Conservation (phyloP, 2,888 invertebrate genomes). For the Formica aserva region DNA sequence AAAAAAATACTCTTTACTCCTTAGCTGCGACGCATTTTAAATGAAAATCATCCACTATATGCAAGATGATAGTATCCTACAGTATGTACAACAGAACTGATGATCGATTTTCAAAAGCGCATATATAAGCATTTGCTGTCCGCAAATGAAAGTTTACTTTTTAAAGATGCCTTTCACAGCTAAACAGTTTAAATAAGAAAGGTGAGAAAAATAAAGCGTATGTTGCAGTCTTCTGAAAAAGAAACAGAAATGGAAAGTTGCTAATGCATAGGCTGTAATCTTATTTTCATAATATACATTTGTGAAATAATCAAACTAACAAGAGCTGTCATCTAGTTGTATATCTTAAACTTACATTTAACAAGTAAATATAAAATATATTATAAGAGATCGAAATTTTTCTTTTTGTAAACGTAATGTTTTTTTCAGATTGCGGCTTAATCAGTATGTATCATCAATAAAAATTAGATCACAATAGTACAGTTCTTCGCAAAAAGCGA, state of each 20-base stretch:
- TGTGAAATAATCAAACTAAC: not conserved
- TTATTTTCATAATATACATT: not conserved
- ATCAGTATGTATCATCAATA: slow-evolving; percentile 59
- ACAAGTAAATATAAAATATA: slow-evolving; percentile 23
- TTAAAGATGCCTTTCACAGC: not conserved
- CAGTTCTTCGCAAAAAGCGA: slow-evolving; percentile 64
- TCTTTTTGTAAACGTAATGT: slow-evolving; percentile 1
- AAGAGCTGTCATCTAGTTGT: not conserved
- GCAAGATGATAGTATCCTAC: not conserved
- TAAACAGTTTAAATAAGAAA: slow-evolving; percentile 1
- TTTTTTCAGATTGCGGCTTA: slow-evolving; percentile 45
- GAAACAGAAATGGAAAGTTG: not conserved
- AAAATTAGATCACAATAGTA: slow-evolving; percentile 77
- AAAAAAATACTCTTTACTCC: not conserved
- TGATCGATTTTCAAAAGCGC: not conserved
- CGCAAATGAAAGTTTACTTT: not conserved
- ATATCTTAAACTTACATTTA: slow-evolving; percentile 32
- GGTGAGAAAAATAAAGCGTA: not conserved
- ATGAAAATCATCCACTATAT: not conserved
- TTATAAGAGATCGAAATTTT: slow-evolving; percentile 22
- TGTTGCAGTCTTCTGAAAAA: not conserved
- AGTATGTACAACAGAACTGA: not conserved
- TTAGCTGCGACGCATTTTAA: not conserved
- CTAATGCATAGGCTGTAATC: not conserved
- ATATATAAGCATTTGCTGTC: not conserved